These are phyloP conservation scores for Drosophila borborema DNA, from an alignment of 2,888 invertebrate species.

Conservation along the genomic window DNA sequence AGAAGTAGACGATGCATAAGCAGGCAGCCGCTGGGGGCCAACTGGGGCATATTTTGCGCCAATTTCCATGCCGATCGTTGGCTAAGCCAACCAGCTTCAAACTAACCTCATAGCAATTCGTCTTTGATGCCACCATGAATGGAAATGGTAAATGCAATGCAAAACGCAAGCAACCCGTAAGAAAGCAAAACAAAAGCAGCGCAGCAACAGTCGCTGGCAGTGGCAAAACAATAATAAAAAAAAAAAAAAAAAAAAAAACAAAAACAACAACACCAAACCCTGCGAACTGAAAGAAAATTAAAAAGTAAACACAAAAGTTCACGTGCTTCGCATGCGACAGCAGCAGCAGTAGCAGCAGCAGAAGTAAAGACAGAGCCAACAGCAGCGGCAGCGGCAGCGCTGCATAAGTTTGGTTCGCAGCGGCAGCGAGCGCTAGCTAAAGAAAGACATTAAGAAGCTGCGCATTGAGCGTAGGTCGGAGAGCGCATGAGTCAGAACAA, in stretches of 20 bases:
- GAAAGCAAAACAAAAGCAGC: slow-evolving; percentile 49
- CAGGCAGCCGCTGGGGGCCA: slow-evolving; percentile 52
- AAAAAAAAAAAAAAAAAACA: slow-evolving; percentile 38
- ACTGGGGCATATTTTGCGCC: slow-evolving; percentile 76
- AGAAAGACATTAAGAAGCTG: slow-evolving; percentile 44
- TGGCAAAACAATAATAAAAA: slow-evolving; percentile 32
- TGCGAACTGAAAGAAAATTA: slow-evolving; percentile 64
- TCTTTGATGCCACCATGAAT: slow-evolving; percentile 63
- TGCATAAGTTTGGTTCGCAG: slow-evolving; percentile 10
- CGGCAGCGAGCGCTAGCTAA: slow-evolving; percentile 5
- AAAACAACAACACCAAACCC: slow-evolving; percentile 30
- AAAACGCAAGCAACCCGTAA: slow-evolving; percentile 50
- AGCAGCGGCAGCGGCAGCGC: neutral
- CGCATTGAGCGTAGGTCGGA: slow-evolving; percentile 40
- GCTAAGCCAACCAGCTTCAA: slow-evolving; percentile 30
- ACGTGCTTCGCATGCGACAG: slow-evolving; percentile 66
- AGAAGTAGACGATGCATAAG: slow-evolving; percentile 9
- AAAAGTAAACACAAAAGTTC: slow-evolving; percentile 79
- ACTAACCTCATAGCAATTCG: slow-evolving; percentile 11
- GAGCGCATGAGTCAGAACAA: slow-evolving; percentile 49
- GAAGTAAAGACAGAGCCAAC: slow-evolving; percentile 25
- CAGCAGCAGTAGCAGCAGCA: neutral
- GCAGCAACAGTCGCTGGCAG: slow-evolving; percentile 51
- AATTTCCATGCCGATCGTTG: slow-evolving; percentile 75
- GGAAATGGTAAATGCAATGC: slow-evolving; percentile 64